Evolutionary conservation across 2,888 invertebrate genomes (phyloP).

Genomic region (Eilema sororculum): DNA sequence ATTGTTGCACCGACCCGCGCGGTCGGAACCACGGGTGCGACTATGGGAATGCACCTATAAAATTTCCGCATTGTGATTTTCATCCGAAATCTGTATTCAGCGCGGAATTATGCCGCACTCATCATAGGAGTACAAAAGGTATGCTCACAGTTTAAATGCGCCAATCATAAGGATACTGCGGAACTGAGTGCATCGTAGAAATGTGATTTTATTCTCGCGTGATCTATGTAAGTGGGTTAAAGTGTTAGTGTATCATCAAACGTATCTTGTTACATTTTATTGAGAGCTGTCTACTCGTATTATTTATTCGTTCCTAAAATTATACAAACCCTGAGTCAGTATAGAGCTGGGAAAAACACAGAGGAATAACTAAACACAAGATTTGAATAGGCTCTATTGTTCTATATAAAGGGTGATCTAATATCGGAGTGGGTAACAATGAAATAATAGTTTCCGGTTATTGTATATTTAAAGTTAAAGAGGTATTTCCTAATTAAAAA

Average conservation of each 20-base stretch:
- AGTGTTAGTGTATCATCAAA: background rate
- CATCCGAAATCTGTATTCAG: conserved; percentile 65
- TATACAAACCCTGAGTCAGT: background rate
- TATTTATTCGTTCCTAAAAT: background rate
- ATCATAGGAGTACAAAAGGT: conserved; percentile 68
- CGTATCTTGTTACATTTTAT: background rate
- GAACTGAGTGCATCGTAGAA: conserved; percentile 38
- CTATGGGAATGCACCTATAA: conserved; percentile 78
- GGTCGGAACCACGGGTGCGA: conserved; percentile 60
- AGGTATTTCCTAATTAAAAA: conserved; percentile 6
- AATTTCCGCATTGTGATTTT: conserved; percentile 77
- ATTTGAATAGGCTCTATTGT: conserved; percentile 16
- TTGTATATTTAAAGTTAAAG: conserved; percentile 7
- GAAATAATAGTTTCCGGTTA: conserved; percentile 9
- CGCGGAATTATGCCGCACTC: conserved; percentile 57
- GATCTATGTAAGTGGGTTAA: conserved; percentile 38
- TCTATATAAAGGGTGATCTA: conserved; percentile 19
- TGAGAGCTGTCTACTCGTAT: background rate
- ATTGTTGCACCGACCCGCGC: conserved; percentile 68
- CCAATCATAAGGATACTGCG: conserved; percentile 55
- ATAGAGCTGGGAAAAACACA: background rate
- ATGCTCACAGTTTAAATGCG: conserved; percentile 47
- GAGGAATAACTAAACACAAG: background rate
- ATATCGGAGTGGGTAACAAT: conserved; percentile 14
- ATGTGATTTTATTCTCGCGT: conserved; percentile 25